Percentiles rank a stretch among this genome's conserved stretches.
Evolutionary conservation across 2,797 vertebrate genomes (phyloP).

Genomic region (Phrynocephalus forsythii): DNA sequence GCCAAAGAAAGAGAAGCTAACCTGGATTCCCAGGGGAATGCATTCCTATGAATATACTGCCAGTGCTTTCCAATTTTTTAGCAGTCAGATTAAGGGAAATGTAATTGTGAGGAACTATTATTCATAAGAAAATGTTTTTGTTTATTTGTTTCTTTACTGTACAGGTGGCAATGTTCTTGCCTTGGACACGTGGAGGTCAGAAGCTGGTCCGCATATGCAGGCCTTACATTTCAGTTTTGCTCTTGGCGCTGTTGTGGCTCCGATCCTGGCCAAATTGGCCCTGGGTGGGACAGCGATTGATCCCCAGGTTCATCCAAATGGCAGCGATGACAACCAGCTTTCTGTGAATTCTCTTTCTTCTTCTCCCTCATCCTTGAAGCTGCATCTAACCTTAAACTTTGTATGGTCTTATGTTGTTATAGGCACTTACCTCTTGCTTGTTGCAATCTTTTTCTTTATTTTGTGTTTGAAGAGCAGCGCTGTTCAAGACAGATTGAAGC

Average conservation of each 20-base stretch:
- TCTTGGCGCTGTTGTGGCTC: constrained; percentile 87
- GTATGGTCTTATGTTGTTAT: constrained; percentile 89
- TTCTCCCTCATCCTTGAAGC: not conserved
- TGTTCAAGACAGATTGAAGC: constrained; percentile 66
- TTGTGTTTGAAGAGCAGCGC: constrained; percentile 75
- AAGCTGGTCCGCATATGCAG: constrained; percentile 90
- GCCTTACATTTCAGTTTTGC: constrained; percentile 97
- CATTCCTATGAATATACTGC: too few species aligned
- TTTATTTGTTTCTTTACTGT: constrained; percentile 35
- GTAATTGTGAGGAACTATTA: not conserved
- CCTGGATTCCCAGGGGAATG: too few species aligned
- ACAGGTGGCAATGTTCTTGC: constrained; percentile 92
- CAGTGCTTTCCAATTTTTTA: not conserved
- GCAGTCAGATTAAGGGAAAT: too few species aligned
- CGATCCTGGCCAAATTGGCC: constrained; percentile 88
- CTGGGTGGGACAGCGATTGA: constrained; percentile 53
- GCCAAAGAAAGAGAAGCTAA: too few species aligned
- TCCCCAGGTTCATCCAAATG: not conserved
- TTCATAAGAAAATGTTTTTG: not conserved
- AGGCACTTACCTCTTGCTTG: constrained; percentile 81
- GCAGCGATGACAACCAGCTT: constrained; percentile 31
- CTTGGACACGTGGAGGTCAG: constrained; percentile 86
- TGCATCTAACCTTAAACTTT: constrained; percentile 64
- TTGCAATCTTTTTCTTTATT: constrained; percentile 82
- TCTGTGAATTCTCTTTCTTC: not conserved